phyloP scores from a whole-genome alignment of 2,888 invertebrate genomes.

The Campoletis raptor region DNA sequence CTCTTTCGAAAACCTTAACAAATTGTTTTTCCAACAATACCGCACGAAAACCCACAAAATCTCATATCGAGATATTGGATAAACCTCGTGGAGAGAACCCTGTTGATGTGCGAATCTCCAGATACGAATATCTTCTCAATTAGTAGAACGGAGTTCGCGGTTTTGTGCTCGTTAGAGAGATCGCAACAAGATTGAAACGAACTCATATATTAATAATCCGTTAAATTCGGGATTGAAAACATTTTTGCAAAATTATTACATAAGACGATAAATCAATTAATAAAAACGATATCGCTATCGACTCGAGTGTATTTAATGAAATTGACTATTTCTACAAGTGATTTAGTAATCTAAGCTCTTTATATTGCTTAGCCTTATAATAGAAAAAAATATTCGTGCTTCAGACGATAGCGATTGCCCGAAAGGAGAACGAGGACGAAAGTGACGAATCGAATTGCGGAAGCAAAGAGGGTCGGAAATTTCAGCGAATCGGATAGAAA shows the following conservation, averaged over 20 bases:
- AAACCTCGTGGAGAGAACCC: neutral
- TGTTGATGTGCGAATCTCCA: neutral
- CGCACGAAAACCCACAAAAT: constrained; percentile 9
- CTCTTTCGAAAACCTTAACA: constrained; percentile 13
- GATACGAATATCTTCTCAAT: neutral
- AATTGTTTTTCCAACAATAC: constrained; percentile 38
- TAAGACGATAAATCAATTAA: neutral
- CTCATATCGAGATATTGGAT: constrained; percentile 7
- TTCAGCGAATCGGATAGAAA: constrained; percentile 28
- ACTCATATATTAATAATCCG: neutral
- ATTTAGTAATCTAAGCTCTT: neutral
- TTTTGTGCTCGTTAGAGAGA: neutral
- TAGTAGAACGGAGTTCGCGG: neutral
- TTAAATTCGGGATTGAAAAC: neutral
- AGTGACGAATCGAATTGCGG: neutral
- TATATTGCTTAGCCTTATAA: neutral
- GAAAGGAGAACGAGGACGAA: neutral
- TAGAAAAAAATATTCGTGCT: neutral
- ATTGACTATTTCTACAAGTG: neutral
- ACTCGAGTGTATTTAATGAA: neutral
- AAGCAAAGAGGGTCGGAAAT: constrained; percentile 16
- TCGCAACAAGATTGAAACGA: neutral
- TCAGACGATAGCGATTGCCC: neutral
- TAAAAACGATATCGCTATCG: neutral
- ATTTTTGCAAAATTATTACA: neutral